Base-by-base conservation (phyloP, 2,888 invertebrate genomes). In the Archaeoteleia sp. region DNA sequence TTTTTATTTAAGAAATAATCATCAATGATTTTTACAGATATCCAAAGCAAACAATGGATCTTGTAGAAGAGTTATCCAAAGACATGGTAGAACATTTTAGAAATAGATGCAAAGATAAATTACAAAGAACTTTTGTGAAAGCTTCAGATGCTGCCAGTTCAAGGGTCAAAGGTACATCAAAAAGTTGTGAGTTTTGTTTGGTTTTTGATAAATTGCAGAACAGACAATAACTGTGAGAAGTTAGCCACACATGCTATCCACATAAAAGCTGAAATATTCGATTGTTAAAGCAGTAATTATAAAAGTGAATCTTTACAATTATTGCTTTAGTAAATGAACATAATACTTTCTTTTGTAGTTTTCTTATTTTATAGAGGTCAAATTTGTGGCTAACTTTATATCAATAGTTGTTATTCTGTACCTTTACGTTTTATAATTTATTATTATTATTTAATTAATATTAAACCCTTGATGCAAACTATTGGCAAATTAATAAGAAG, bases 111-210 rank as follows among this genome's bases (percentile, higher is more conserved):
- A 87, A 87, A 40, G 87, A 87, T 17, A 90, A 91, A 67, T 79
- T 93, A 0, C 90, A 93, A 78, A 86, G 93, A 37, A 93, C 93
- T 0, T 94, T 94, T 82, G 91, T 94, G 0, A 87, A 90, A 73
- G 94, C 93, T 6, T 92, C 92, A 6, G 91, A 92, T 74, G 94
- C 93, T 0, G 94, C 94, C 0, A 92, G 91, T 76, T 90, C 90
- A 34, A 92, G 92, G 80, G 91, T 90, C 17, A 92, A 93, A 89
- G 88, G 90, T 88, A 89, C 86, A 82, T 75, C 76, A 74, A 79
- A 75, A 71, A 80, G 78, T 78, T 84, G 83, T 83, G 80, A 83
- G 82, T 84, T 75, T 14, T 14, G 8, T 23, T 42, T 15, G 32
- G 29, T 12, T 8, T 34, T 23, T 34, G n/a, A 13, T 53, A 12